phyloP scores from a whole-genome alignment of 2,888 invertebrate genomes.

The Drosophila sordidula region DNA sequence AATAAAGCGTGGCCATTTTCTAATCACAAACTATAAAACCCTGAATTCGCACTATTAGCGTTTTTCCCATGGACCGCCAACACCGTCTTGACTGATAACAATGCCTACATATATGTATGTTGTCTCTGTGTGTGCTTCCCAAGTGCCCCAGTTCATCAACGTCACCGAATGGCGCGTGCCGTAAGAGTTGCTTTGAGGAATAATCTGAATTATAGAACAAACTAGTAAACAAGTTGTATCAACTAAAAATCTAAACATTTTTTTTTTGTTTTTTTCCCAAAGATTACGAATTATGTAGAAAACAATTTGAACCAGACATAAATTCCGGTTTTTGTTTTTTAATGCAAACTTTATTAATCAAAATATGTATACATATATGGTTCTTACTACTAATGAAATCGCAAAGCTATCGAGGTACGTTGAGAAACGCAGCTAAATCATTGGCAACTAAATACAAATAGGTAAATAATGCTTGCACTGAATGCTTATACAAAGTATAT shows the following conservation, averaged over 20 bases:
- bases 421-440: constrained; percentile 31
- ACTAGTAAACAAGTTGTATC: constrained; percentile 37
- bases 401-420: constrained; percentile 37
- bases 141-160: constrained; percentile 30
- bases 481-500: constrained; percentile 38
- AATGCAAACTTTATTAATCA: constrained; percentile 46
- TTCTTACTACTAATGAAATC: constrained; percentile 52
- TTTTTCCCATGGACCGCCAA: constrained; percentile 48
- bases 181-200: constrained; percentile 15
- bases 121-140: constrained; percentile 1
- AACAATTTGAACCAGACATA: background rate
- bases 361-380: constrained; percentile 43
- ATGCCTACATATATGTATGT: too few species aligned
- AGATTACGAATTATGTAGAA: background rate
- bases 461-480: constrained; percentile 40
- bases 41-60: constrained; percentile 10
- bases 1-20: background rate
- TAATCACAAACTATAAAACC: constrained; percentile 13
- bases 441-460: constrained; percentile 47
- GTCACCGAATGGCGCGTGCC: constrained; percentile 53
- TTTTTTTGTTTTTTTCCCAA: constrained; percentile 9
- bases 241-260: background rate
- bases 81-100: constrained; percentile 32
- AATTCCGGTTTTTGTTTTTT: constrained; percentile 10
- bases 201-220: constrained; percentile 6